Percentiles rank a stretch among this genome's conserved stretches.
Conservation (phyloP, 1,140 invertebrate genomes). For the Hyphantria cunea region DNA sequence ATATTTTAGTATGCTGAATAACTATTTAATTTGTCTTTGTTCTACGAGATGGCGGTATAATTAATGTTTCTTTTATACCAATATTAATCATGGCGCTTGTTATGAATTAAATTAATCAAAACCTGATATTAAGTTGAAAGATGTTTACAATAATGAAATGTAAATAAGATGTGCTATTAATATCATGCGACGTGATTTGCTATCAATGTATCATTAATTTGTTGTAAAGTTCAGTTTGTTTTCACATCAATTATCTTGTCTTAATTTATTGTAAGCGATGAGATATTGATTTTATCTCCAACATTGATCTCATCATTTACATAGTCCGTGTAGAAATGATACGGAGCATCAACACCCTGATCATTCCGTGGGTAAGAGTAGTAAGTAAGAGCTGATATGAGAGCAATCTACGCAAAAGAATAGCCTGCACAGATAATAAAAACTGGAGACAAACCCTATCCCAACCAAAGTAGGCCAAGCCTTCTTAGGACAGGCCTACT, state of each 20-base stretch:
- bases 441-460: too few species aligned
- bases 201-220: conserved; percentile 14
- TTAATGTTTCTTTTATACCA: conserved; percentile 10
- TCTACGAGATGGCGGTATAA: conserved; percentile 51
- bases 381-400: too few species aligned
- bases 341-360: too few species aligned
- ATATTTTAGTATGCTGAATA: neutral
- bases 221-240: conserved; percentile 10
- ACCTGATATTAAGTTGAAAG: conserved; percentile 13
- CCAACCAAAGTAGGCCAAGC: too few species aligned
- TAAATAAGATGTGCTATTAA: conserved; percentile 18
- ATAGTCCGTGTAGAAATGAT: too few species aligned
- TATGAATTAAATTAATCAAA: conserved; percentile 19
- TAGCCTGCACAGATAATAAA: too few species aligned
- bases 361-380: too few species aligned
- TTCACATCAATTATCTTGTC: conserved; percentile 12
- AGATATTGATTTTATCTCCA: too few species aligned
- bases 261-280: neutral
- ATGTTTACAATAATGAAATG: conserved; percentile 20
- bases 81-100: conserved; percentile 19
- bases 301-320: too few species aligned
- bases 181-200: neutral
- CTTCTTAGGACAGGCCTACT: too few species aligned
- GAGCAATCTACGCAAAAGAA: too few species aligned
- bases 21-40: conserved; percentile 32